Base-by-base conservation (phyloP, 1,140 invertebrate genomes). In the Drosophila eugracilis region DNA sequence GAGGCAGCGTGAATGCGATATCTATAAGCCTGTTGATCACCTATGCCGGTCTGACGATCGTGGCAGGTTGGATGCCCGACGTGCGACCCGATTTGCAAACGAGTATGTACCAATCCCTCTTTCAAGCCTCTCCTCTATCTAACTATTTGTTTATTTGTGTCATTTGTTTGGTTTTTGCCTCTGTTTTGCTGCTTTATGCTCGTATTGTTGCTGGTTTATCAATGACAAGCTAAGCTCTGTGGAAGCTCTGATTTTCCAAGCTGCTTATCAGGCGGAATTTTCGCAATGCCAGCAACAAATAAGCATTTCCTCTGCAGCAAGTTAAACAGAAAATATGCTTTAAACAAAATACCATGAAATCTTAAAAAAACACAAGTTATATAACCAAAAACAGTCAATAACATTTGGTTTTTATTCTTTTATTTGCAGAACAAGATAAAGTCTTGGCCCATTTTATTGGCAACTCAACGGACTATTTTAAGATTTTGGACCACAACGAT, bases 401-500 rank as follows among this genome's bases (percentile, higher is more conserved):
- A 42, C 60, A 21, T 22, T 41, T 47, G 0, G n/a, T 60, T 26
- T 58, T 19, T 50, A 39, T 58, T 34, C 30, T 52, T 74, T 5
- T 45, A 21, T 28, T 76, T 81, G 54, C 75, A 91, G 90, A 90
- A 47, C 59, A 78, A 77, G 90, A 91, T 75, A 86, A 88, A 69
- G 74, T 91, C 63, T 73, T 84, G 57, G 66, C 79, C 47, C 78
- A 85, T 74, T 88, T 91, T 53, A 88, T 83, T 69, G 91, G 91
- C 70, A 91, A 92, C 53, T 78, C 67, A 19, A 91, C 92, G 49
- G 92, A 93, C 73, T 92, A 92, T 76, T 93, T 93, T 83, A 92
- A 92, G 81, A 91, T 93, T 83, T 92, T 93, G 85, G 89, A 92
- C 89, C 92, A 93, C 89, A 92, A 93, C 75, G 91, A 92, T 62